Conservation (phyloP, 2,888 invertebrate species). For the Nemoura dubitans region DNA sequence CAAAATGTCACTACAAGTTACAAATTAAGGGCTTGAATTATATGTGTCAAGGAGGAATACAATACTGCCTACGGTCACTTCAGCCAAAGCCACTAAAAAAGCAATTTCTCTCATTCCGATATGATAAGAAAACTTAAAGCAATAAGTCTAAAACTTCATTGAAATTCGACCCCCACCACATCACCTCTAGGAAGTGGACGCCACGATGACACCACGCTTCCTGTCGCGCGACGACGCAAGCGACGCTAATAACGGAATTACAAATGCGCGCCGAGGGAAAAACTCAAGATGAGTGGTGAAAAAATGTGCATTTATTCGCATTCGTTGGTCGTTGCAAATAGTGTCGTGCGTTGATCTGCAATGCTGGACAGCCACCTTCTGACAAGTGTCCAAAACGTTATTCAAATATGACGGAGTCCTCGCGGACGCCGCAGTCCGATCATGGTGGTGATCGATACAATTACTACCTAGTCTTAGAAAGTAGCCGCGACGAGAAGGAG, state of each 20-base stretch:
- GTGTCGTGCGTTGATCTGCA: background rate
- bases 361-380: slow-evolving; percentile 5
- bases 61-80: background rate
- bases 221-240: background rate
- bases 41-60: slow-evolving; percentile 7
- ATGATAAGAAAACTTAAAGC: slow-evolving; percentile 7
- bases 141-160: slow-evolving; percentile 14
- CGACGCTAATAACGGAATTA: background rate
- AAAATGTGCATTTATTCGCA: background rate
- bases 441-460: slow-evolving; percentile 10
- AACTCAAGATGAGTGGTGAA: background rate
- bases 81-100: background rate
- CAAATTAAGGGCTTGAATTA: background rate
- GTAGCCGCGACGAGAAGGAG: background rate
- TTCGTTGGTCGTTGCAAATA: background rate
- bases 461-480: slow-evolving; percentile 29
- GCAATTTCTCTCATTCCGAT: background rate
- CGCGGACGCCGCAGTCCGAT: background rate
- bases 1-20: background rate
- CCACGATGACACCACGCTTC: background rate
- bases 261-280: background rate
- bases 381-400: slow-evolving; percentile 30
- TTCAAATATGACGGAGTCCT: slow-evolving; percentile 29
- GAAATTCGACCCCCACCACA: background rate
- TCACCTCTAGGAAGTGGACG: background rate